A percentile compares a stretch with the other conserved stretches of the same genome.
Conservation (phyloP, 2,888 invertebrate genomes). For the Cepaea hortensis region DNA sequence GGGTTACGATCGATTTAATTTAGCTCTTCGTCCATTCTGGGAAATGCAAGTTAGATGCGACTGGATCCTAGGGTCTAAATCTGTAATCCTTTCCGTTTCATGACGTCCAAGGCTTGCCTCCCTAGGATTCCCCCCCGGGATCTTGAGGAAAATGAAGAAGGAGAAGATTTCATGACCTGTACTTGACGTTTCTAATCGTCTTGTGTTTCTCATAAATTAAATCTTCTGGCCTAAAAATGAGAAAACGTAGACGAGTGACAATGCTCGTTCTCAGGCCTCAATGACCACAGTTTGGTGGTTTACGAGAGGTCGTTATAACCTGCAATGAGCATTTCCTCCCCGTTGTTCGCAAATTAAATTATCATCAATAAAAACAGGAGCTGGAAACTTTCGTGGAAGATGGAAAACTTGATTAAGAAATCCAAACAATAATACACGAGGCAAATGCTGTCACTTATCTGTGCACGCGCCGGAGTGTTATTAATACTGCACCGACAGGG, state of each 20-base stretch:
- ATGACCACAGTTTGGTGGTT: neutral
- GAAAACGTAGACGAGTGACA: neutral
- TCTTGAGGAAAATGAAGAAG: neutral
- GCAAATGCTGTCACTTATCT: constrained; percentile 16
- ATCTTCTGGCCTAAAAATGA: neutral
- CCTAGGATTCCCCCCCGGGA: neutral
- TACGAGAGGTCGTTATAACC: neutral
- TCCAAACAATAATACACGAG: neutral
- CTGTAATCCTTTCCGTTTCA: constrained; percentile 8
- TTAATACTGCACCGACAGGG: too few relatives aligned
- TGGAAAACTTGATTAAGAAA: constrained; percentile 28
- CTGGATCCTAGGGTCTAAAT: neutral
- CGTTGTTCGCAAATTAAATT: constrained; percentile 17
- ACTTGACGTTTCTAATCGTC: too few relatives aligned
- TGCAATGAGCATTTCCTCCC: neutral
- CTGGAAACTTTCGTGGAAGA: neutral
- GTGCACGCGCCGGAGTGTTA: too few relatives aligned
- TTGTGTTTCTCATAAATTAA: neutral
- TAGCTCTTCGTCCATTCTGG: neutral
- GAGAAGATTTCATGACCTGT: neutral
- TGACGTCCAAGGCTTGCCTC: neutral
- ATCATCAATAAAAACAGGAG: neutral
- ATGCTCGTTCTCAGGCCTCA: neutral
- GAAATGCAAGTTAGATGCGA: neutral
- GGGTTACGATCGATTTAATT: constrained; percentile 8